Evolutionary conservation across 2,888 invertebrate species (phyloP).

Genomic region (Cephonodes hylas): DNA sequence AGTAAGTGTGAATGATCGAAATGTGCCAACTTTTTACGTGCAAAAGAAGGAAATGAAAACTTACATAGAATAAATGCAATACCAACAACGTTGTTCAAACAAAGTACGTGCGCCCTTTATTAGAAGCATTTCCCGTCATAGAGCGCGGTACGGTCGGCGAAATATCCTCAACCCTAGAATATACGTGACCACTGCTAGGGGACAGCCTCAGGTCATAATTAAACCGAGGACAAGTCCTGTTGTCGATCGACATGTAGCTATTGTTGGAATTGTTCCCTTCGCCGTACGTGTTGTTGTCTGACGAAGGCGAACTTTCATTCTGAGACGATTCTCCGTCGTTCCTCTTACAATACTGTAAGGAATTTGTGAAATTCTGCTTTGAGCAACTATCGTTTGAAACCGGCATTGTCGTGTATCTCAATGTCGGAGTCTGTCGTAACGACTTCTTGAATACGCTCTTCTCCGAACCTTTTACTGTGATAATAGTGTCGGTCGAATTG

Average conservation of each 20-base stretch:
- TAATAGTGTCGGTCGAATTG: slow-evolving; percentile 83
- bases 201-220: slow-evolving; percentile 79
- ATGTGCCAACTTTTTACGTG: slow-evolving; percentile 43
- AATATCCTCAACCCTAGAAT: slow-evolving; percentile 77
- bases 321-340: slow-evolving; percentile 77
- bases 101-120: slow-evolving; percentile 75
- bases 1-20: slow-evolving; percentile 34
- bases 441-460: slow-evolving; percentile 78
- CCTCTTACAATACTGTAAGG: slow-evolving; percentile 71
- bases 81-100: slow-evolving; percentile 53
- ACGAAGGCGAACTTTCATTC: slow-evolving; percentile 81
- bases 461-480: slow-evolving; percentile 70
- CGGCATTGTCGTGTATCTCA: slow-evolving; percentile 81
- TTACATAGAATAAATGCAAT: slow-evolving; percentile 13
- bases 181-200: slow-evolving; percentile 77
- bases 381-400: slow-evolving; percentile 77
- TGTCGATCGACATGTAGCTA: slow-evolving; percentile 85
- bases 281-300: slow-evolving; percentile 82
- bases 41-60: slow-evolving; percentile 27
- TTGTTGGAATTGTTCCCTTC: slow-evolving; percentile 84
- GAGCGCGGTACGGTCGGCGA: slow-evolving; percentile 70
- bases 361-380: slow-evolving; percentile 79
- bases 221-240: slow-evolving; percentile 77
- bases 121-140: slow-evolving; percentile 54
- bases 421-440: slow-evolving; percentile 69